Base-by-base conservation (phyloP, 2,113 vertebrate species). In the Hippocampus mohnikei region DNA sequence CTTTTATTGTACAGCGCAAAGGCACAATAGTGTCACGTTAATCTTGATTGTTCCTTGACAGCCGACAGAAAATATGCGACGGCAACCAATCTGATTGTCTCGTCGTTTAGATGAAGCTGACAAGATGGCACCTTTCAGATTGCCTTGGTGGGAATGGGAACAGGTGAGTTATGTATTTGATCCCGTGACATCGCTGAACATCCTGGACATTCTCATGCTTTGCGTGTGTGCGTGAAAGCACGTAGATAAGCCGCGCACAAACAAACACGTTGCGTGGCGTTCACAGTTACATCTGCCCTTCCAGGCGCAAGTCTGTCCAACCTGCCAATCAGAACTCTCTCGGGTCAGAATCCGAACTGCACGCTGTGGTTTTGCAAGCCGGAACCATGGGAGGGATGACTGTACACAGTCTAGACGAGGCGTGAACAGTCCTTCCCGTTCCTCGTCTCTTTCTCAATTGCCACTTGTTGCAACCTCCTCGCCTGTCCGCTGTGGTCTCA, bases 81-180 rank as follows among this genome's bases (percentile, higher is more conserved):
- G 85, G 66, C 64, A 60, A 66, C 68, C 72, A 76, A 89, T 87
- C 79, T 60, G 77, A 83, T 80, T 66, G 79, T 78, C 71, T 83
- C 16, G 8, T 60, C 2, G 25, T 2, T 77, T 76, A 69, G 74
- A 74, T 77, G 16, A 64, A 82, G 73, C 75, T 66, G 41, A 46
- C 41, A 65, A 77, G 76, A 84, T 77, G 76, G 74, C 81, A 82
- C 77, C 73, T 72, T 76, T 42, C 61, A 60, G 15, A 27, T 56
- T 25, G 9, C 55, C 12, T 25, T 4, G 11, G 58, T 9, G 59
- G 15, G 62, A 7, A 6, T 13, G 37, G 37, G 33, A 23, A 21
- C 37, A 4, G 61, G 61, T 3, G n/a, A 70, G 74, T 41, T 37
- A 63, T 8, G n/a, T 23, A 42, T 44, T 64, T 42, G 11, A 42